Base-by-base conservation (phyloP, 2,113 vertebrate species). In the Vombatus ursinus region DNA sequence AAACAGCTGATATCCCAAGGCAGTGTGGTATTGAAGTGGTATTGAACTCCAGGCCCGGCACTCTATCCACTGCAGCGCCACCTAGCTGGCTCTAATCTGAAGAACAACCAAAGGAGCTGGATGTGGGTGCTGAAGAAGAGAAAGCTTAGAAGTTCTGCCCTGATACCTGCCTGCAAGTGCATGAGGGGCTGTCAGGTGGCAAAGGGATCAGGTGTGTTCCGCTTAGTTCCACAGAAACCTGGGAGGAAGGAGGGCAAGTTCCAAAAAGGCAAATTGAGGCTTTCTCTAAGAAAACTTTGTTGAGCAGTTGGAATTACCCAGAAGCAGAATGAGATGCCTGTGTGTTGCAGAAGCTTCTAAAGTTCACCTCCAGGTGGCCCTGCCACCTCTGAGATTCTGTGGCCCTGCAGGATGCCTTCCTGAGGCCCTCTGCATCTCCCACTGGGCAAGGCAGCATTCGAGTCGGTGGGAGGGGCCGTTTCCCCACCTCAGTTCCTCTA, bases 301-400 rank as follows among this genome's bases (percentile, higher is more conserved):
- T 0, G 9, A 0, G 11, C 26, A 10, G 0, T 28, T 10, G 10
- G 54, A 31, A 61, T 8, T 2, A 10, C 9, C 54, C 0, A 28
- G 2, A 61, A 28, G 4, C 1, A 5, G 37, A n/a, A 77, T 19
- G 37, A 19, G 37, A n/a, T n/a, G 37, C 37, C 12, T n/a, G 37
- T 37, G 61, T n/a, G 37, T 14, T 14, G 3, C 24, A 57, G 54
- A 57, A 22, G 26, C 28, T 37, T 37, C 57, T 37, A 14, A n/a
- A n/a, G 31, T 14, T 68, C 31, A 31, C 57, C 11, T 37, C 28
- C 57, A 68, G 31, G 57, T 3, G 57, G 57, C 3, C 57, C 57
- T 68, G 28, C 57, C 57, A 14, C 28, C 28, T 61, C 57, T 3
- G 28, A 61, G 26, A 61, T 28, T 28, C 57, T 28, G 8, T 26